Base-by-base conservation (phyloP, 2,888 invertebrate genomes). In the Thereva nobilitata region DNA sequence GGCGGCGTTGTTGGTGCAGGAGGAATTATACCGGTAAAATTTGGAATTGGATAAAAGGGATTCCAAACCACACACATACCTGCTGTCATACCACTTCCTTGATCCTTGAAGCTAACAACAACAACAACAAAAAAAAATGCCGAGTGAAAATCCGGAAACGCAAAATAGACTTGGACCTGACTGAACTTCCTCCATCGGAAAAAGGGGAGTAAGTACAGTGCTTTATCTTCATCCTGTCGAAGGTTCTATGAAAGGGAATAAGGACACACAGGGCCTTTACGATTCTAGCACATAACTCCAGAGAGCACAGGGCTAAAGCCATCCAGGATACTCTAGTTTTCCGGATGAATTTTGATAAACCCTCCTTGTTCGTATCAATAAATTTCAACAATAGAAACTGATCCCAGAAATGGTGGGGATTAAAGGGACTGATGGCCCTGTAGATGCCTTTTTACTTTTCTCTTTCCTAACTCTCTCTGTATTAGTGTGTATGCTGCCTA, bases 301-400 rank as follows among this genome's bases (percentile, higher is more conserved):
- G 41, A 41, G 42, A 23, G 38, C 10, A 53, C 38, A n/a, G 4
- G 53, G 37, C 10, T 53, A 9, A 8, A 40, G 41, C 23, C 23
- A 23, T 23, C 23, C 23, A 23, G 61, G 50, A 61, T 61, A 23
- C 34, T n/a, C 7, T 2, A 38, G 9, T 47, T 61, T 61, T 45
- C 47, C 61, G 61, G 47, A 61, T 61, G 61, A 61, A 61, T 61
- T 61, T 59, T 61, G 45, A 61, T 61, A 61, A 50, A 61, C 50
- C 40, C 61, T 50, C 49, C 50, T 47, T 61, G 61, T 50, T 61
- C 50, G 49, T 50, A 61, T 50, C 61, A 61, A 49, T 61, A 61
- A 61, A 61, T 61, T 61, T 61, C 50, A 34, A 61, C 50, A 61
- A 61, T 61, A 38, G 61, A 61, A 61, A 61, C 41, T 61, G 49